phyloP scores from a whole-genome alignment of 1,140 invertebrate genomes.

The Microplitis mediator region DNA sequence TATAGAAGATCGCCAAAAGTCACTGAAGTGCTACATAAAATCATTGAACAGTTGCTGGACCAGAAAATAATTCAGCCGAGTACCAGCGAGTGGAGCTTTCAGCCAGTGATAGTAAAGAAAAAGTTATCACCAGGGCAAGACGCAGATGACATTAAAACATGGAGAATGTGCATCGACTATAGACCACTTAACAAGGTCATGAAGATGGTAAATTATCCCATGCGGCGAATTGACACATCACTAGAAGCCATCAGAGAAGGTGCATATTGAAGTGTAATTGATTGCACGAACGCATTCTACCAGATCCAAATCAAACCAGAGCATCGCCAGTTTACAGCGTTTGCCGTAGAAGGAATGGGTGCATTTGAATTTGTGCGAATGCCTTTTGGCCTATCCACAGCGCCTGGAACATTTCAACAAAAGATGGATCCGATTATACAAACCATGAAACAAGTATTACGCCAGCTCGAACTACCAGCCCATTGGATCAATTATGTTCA shows the following conservation, averaged over 20 bases:
- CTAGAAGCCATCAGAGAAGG: not conserved
- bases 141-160: not conserved
- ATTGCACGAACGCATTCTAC: not conserved
- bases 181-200: not conserved
- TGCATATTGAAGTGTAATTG: not conserved
- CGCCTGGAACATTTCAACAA: not conserved
- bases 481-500: not conserved
- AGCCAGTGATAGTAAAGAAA: not conserved
- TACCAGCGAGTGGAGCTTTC: not conserved
- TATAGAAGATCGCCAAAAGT: not conserved
- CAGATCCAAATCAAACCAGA: not conserved
- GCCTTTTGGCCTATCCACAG: not conserved
- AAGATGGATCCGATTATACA: not conserved
- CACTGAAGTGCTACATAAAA: not conserved
- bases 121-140: not conserved
- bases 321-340: not conserved
- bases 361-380: not conserved
- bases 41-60: not conserved
- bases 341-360: not conserved
- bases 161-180: constrained; percentile 4
- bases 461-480: not conserved
- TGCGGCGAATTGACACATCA: not conserved
- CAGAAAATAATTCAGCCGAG: not conserved
- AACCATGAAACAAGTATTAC: not conserved
- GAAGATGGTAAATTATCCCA: not conserved